Base-by-base conservation (phyloP, 2,797 vertebrate genomes). In the Cetoscarus ocellatus region DNA sequence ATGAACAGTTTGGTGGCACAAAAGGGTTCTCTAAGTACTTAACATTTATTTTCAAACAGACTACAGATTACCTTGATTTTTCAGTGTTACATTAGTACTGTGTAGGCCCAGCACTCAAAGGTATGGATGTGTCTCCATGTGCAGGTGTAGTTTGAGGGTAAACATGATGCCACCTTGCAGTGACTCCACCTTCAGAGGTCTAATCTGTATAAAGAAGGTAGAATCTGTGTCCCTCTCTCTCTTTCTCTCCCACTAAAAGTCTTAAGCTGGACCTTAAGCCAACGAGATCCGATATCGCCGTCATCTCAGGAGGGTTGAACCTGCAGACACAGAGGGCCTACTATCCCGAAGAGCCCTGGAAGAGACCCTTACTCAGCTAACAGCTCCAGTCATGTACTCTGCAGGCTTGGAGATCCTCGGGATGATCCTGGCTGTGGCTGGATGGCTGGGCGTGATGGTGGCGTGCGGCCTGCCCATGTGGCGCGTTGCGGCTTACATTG, bases 391-490 rank as follows among this genome's bases (percentile, higher is more conserved):
- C 0, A 95, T 95, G 95, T 91, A 89, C 82, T 95, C 95, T 15
- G 82, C 94, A 1, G 94, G 95, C 60, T 50, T 95, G 85, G 94
- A 96, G 91, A 91, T 96, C 71, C 89, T 96, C 3, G 95, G 94
- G 51, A 91, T 96, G 90, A 92, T 94, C 77, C 79, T 96, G 80
- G 92, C 92, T 0, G 95, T 94, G 88, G 90, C 93, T 3, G 95
- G 95, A 35, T 96, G 95, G 95, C 87, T 96, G 40, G 95, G 95
- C 2, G 92, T 93, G 35, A 95, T 95, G 94, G 94, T 94, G 73
- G 85, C 94, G 42, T 96, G 95, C 66, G 94, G 94, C 81, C 83
- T 95, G 86, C 95, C 95, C 77, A 95, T 95, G 95, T 95, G 95
- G 95, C 90, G 93, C 12, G 94, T 95, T 38, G 91, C 95, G 0